Percentiles rank a stretch among this genome's conserved stretches.
Evolutionary conservation across 2,797 vertebrate genomes (phyloP).

Genomic region (Phataginus tetradactyla): DNA sequence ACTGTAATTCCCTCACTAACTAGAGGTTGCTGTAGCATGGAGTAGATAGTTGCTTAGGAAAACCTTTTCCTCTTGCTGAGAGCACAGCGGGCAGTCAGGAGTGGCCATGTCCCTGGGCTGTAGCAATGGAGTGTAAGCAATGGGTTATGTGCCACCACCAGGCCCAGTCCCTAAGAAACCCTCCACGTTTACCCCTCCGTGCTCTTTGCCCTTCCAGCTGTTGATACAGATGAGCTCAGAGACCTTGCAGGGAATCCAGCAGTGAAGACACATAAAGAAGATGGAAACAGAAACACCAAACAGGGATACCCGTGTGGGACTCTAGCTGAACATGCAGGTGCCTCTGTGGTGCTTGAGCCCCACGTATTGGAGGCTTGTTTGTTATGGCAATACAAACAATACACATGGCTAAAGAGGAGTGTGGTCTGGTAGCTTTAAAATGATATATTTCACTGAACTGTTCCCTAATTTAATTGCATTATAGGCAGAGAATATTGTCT

Average conservation of each 20-base stretch:
- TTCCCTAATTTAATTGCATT: neutral
- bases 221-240: neutral
- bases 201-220: neutral
- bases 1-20: neutral
- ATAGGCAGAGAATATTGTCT: neutral
- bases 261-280: neutral
- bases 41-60: neutral
- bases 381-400: neutral
- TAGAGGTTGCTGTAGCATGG: no score
- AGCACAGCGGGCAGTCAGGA: no score
- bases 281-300: neutral
- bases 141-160: neutral
- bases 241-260: neutral
- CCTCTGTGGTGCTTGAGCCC: neutral
- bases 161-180: neutral
- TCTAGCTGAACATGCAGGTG: neutral
- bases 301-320: neutral
- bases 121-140: neutral
- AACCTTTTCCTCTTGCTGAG: neutral
- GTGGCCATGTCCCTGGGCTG: neutral
- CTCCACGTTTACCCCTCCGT: neutral
- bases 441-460: neutral
- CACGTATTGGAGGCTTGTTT: rapidly evolving
- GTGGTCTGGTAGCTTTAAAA: neutral
- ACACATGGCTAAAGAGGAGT: neutral